Base-by-base conservation (phyloP, 2,888 invertebrate species). In the Campopleginae sp. region DNA sequence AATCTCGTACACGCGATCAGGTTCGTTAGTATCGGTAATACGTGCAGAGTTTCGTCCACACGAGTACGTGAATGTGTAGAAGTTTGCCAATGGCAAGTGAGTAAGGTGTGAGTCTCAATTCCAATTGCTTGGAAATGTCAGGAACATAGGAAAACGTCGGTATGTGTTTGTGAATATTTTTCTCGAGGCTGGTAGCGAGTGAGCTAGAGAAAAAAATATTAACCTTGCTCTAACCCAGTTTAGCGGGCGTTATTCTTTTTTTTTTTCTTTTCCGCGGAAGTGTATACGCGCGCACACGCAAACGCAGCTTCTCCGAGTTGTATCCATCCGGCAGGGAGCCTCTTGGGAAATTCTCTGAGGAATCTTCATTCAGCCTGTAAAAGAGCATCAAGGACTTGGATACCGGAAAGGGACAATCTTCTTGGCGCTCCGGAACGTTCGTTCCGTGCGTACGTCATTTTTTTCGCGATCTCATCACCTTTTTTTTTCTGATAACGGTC, bases 201-300 rank as follows among this genome's bases (percentile, higher is more conserved):
- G 5, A 58, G 27, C 74, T 76, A 74, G 58, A 46, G 38, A 46
- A 72, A 76, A 80, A 77, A 76, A 84, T 85, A 81, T 87, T 87
- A 89, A 86, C 88, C 88, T 88, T 85, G 87, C 86, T 84, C 85
- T 90, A 89, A 89, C 90, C 90, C 83, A 90, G 87, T 89, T 90
- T 88, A 84, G 85, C 86, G 84, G 87, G 86, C 87, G 7, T 42
- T 8, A 46, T 12, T 68, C 31, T 48, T 38, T 77, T 19, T 74
- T 83, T 88, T 85, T 87, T 86, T 86, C 88, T 89, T 72, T 84
- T 76, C 84, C 82, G 84, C 87, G 87, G 88, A 89, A 89, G 87
- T 82, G 54, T 75, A 68, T 70, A 72, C 66, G 66, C 72, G 72
- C 19, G 17, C 38, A 51, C 66, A 78, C 65, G 54, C 80, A 14